Base-by-base conservation (phyloP, 1,140 invertebrate species). In the Brachionus manjavacas region DNA sequence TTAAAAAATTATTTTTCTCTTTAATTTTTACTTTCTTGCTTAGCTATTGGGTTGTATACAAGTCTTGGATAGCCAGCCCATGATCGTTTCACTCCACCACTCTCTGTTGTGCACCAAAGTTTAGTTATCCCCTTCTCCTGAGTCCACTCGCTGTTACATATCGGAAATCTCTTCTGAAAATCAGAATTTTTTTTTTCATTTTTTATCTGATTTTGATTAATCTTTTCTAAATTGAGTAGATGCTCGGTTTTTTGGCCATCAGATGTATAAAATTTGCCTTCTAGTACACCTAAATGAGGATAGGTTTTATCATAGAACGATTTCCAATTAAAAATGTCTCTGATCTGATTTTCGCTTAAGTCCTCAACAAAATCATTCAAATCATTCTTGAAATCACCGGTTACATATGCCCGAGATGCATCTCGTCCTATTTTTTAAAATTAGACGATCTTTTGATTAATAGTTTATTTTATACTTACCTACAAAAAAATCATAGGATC, bases 241-340 rank as follows among this genome's bases (percentile, higher is more conserved):
- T 55, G 9, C 4, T 84, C 64, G 16, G 41, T 84, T 46, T 68
- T 68, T 12, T 84, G 16, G 16, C 81, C 81, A 1, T 68, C 43
- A 20, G n/a, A 1, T 11, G 28, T 49, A 52, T 84, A 84, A 74
- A 84, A 84, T 46, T 43, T 52, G 16, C 81, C 81, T 3, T 70
- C 43, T 12, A 84, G 11, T 31, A 68, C 41, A 16, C 81, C 81
- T 43, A 74, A n/a, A 55, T 52, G 31, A n/a, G 60, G 35, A 35
- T 84, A 84, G 12, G 60, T 28, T 43, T 84, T 74, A 16, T 84
- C 81, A 41, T 70, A 84, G 52, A 84, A 84, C 7, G 41, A 52
- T 74, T 70, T 72, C 81, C 81, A 84, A 72, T 84, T 84, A 23
- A 84, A 68, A 16, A 84, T 43, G 31, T 70, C 66, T 31, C 23